A percentile compares a stretch with the other conserved stretches of the same genome.
These are phyloP conservation scores for Erythrocercus mccallii DNA, from an alignment of 2,113 vertebrate genomes.

Conservation along the genomic window DNA sequence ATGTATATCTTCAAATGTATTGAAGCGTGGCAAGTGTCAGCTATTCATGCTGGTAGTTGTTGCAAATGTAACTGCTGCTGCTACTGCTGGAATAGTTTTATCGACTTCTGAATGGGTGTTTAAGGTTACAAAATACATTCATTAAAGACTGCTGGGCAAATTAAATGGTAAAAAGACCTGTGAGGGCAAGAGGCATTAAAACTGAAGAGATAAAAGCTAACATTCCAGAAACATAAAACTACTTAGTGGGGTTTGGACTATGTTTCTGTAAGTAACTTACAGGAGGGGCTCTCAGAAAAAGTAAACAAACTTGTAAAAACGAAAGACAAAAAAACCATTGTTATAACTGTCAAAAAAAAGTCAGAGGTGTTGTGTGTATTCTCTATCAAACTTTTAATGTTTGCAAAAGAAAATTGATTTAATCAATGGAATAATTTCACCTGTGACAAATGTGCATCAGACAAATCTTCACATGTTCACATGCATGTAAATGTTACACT, in stretches of 20 bases:
- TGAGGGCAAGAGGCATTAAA: background rate
- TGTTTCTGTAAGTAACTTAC: background rate
- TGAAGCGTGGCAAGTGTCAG: background rate
- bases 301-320: background rate
- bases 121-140: background rate
- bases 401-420: background rate
- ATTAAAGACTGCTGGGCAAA: background rate
- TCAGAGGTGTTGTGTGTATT: background rate
- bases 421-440: background rate
- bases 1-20: no score
- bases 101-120: background rate
- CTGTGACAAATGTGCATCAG: background rate
- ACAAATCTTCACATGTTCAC: background rate
- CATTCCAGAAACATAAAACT: background rate
- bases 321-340: background rate
- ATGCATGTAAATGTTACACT: background rate
- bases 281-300: background rate
- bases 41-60: background rate
- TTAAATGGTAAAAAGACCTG: background rate
- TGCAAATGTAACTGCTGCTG: background rate
- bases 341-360: background rate
- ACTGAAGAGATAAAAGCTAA: background rate
- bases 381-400: background rate
- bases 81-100: background rate
- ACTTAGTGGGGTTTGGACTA: background rate